These are phyloP conservation scores for Gandaritis pyraliata DNA, from an alignment of 2,888 invertebrate genomes.

Conservation along the genomic window DNA sequence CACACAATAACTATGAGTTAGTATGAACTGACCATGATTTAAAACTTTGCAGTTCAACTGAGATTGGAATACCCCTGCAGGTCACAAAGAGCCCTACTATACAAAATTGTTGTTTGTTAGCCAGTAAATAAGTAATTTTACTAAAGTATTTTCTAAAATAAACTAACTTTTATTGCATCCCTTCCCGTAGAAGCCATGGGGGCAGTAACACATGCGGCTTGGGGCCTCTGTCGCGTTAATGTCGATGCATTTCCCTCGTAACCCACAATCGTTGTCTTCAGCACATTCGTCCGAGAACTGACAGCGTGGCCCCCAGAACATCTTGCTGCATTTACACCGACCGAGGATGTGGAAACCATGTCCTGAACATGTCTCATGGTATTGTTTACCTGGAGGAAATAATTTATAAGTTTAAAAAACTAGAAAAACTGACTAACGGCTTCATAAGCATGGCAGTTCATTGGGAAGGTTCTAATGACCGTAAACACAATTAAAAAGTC, in stretches of 20 bases:
- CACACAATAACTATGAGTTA: no score
- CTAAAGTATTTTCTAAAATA: no score
- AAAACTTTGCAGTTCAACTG: no score
- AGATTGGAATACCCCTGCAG: no score
- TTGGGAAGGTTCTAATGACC: no score
- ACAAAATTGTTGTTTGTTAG: no score
- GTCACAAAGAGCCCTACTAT: no score
- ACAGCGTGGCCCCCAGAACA: conserved; percentile 92
- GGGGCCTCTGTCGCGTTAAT: conserved; percentile 92
- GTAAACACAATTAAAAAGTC: no score
- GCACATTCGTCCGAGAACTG: conserved; percentile 95
- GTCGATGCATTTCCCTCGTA: conserved; percentile 93
- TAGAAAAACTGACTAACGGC: no score
- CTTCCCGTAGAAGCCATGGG: conserved; percentile 93
- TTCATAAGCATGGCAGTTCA: no score
- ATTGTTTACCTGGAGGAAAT: conserved; percentile 85
- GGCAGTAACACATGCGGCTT: conserved; percentile 94
- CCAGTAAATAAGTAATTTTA: no score
- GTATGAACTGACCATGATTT: no score
- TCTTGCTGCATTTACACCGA: conserved; percentile 91
- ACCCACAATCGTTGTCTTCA: conserved; percentile 93
- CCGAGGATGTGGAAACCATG: conserved; percentile 92
- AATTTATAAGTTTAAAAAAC: not conserved
- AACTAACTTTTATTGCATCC: conserved; percentile 92
- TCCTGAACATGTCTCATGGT: conserved; percentile 93